phyloP scores from a whole-genome alignment of 2,113 vertebrate species.

The Panurus biarmicus region DNA sequence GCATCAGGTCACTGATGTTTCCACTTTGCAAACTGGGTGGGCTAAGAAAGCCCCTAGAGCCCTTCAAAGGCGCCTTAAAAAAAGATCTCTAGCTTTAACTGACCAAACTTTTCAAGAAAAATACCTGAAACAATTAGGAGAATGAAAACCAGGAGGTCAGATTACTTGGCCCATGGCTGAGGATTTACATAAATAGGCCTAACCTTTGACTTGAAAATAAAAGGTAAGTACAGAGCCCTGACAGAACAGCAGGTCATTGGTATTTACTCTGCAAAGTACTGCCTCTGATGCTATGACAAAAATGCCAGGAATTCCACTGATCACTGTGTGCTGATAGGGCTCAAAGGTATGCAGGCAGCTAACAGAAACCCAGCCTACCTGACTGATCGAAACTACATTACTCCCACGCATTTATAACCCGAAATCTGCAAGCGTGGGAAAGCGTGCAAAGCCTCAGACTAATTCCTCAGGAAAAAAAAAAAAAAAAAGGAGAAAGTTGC shows the following conservation, averaged over 20 bases:
- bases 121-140: conserved; percentile 74
- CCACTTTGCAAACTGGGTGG: conserved; percentile 73
- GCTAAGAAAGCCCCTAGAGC: conserved; percentile 64
- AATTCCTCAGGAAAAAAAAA: conserved; percentile 7
- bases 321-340: conserved; percentile 67
- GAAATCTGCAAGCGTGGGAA: conserved; percentile 63
- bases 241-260: conserved; percentile 71
- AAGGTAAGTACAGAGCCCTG: conserved; percentile 70
- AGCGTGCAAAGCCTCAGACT: conserved; percentile 17
- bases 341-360: conserved; percentile 58
- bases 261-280: conserved; percentile 63
- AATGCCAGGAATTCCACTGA: conserved; percentile 75
- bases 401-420: conserved; percentile 64
- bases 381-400: conserved; percentile 66
- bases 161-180: conserved; percentile 67
- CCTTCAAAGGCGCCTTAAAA: conserved; percentile 71
- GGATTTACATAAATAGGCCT: conserved; percentile 78
- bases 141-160: conserved; percentile 72
- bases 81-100: conserved; percentile 53
- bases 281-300: conserved; percentile 72
- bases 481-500: background rate
- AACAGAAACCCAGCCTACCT: conserved; percentile 71
- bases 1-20: conserved; percentile 68
- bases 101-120: conserved; percentile 70
- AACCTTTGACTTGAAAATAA: conserved; percentile 74